Percentiles rank a stretch among this genome's conserved stretches.
Evolutionary conservation across 2,797 vertebrate species (phyloP).

Genomic region (Aeoliscus strigatus): DNA sequence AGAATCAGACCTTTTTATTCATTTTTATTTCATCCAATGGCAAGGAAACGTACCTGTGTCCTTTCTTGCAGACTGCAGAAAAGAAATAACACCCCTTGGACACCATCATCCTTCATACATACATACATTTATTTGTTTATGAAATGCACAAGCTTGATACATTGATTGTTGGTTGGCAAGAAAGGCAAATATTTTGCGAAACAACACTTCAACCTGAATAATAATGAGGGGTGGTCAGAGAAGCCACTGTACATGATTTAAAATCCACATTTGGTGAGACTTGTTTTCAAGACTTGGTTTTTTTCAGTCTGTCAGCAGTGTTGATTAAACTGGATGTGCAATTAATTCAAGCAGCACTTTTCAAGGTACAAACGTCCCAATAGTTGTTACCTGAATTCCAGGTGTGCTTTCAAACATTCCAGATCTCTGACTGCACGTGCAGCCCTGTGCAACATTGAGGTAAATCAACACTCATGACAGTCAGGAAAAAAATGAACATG

Average conservation of each 20-base stretch:
- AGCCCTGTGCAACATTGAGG: background rate
- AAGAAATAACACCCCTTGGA: background rate
- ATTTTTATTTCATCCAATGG: no score
- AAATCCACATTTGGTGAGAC: conserved; percentile 1
- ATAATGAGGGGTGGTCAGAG: background rate
- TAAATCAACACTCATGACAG: conserved; percentile 7
- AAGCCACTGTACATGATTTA: background rate
- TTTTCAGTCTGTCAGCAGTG: conserved; percentile 2
- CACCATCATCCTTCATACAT: background rate
- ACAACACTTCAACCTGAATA: conserved; percentile 3
- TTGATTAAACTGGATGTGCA: conserved; percentile 3
- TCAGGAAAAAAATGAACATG: background rate
- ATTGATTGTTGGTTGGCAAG: conserved; percentile 22
- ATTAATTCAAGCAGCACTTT: background rate
- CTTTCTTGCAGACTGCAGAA: no score
- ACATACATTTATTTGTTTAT: conserved; percentile 43
- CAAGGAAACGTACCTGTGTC: no score
- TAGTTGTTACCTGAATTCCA: conserved; percentile 2
- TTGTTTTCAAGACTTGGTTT: background rate
- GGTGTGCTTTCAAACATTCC: background rate
- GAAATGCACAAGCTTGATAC: conserved; percentile 35
- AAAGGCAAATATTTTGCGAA: conserved; percentile 2
- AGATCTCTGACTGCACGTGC: background rate
- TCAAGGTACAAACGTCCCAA: background rate
- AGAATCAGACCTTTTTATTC: no score